Evolutionary conservation across 2,113 vertebrate genomes (phyloP).

Genomic region (Tiliqua scincoides): DNA sequence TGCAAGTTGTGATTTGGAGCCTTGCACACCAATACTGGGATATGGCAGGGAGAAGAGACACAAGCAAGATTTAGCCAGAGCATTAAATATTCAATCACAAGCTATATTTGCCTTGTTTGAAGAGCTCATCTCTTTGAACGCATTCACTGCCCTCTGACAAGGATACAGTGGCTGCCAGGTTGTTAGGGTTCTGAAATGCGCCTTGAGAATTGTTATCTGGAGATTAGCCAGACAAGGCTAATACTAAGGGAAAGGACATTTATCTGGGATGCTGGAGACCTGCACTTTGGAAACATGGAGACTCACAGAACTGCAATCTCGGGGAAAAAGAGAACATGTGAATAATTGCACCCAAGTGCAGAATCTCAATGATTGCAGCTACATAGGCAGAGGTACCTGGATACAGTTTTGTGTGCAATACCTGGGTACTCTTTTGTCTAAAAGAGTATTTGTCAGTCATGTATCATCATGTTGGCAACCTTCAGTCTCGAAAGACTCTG

Average conservation of each 20-base stretch:
- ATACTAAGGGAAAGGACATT: background rate
- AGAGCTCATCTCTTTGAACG: background rate
- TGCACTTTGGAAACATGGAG: background rate
- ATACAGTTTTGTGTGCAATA: no score
- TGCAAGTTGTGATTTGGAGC: background rate
- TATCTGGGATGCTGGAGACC: background rate
- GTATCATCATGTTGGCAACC: no score
- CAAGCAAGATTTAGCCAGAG: background rate
- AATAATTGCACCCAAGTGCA: no score
- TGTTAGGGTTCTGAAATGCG: background rate
- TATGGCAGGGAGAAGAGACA: background rate
- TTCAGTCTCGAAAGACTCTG: no score
- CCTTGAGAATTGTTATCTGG: background rate
- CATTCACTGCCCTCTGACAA: background rate
- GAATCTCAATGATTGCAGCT: no score
- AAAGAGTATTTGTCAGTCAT: no score
- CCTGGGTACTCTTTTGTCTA: no score
- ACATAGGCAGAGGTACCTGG: no score
- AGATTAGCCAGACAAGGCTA: background rate
- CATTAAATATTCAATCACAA: background rate
- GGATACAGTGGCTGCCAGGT: accelerated
- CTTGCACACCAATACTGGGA: no score
- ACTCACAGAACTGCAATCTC: background rate
- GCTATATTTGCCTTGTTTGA: background rate
- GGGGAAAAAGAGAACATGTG: background rate